Evolutionary conservation across 1,140 invertebrate species (phyloP).

Genomic region (Charaxes varanes): DNA sequence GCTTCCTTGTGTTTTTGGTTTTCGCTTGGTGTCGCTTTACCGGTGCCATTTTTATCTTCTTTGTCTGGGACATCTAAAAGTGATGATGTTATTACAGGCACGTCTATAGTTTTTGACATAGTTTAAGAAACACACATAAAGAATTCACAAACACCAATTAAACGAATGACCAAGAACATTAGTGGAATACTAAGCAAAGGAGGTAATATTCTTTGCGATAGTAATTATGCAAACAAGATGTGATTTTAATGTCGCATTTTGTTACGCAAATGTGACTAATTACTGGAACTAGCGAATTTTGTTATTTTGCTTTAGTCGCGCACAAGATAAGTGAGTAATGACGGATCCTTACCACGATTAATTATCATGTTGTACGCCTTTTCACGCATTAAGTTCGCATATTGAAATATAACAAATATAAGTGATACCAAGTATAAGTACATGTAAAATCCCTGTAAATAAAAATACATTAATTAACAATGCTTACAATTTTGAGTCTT

Average conservation of each 20-base stretch:
- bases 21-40: conserved; percentile 42
- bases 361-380: conserved; percentile 60
- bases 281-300: conserved; percentile 37
- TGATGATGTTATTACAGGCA: neutral
- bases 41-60: conserved; percentile 47
- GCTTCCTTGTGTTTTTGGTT: conserved; percentile 60
- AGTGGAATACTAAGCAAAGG: conserved; percentile 59
- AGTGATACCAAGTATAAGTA: conserved; percentile 88
- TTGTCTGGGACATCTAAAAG: conserved; percentile 35
- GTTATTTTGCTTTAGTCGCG: conserved; percentile 22
- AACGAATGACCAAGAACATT: conserved; percentile 50
- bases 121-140: conserved; percentile 3
- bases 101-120: neutral
- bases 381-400: conserved; percentile 76
- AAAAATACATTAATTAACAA: conserved; percentile 8
- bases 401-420: conserved; percentile 87
- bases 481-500: neutral
- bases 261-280: conserved; percentile 66
- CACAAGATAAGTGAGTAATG: conserved; percentile 9
- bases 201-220: conserved; percentile 51
- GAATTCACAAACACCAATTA: conserved; percentile 34
- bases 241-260: conserved; percentile 71
- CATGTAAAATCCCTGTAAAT: conserved; percentile 86
- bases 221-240: conserved; percentile 70
- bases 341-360: conserved; percentile 46